These are phyloP conservation scores for Stramonita haemastoma DNA, from an alignment of 2,888 invertebrate genomes.

Conservation along the genomic window DNA sequence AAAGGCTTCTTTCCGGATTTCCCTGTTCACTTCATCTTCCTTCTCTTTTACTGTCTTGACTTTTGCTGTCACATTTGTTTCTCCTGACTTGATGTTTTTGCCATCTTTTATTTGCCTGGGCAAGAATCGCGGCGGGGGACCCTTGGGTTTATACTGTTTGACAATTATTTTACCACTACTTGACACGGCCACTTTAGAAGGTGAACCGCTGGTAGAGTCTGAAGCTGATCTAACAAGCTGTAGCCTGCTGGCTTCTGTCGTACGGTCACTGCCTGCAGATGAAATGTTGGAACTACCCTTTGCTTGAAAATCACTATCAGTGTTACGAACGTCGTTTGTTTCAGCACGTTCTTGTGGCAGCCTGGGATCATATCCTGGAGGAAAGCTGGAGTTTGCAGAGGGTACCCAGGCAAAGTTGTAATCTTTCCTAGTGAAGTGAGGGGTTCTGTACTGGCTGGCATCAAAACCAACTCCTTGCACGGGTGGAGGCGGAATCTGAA, in stretches of 20 bases:
- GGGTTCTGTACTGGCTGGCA: conserved; percentile 17
- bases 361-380: conserved; percentile 59
- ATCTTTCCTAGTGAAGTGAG: conserved; percentile 28
- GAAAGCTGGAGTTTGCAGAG: conserved; percentile 64
- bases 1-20: conserved; percentile 63
- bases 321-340: background rate
- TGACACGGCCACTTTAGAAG: background rate
- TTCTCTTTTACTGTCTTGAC: background rate
- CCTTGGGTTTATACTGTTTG: conserved; percentile 54
- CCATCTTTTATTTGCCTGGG: conserved; percentile 65
- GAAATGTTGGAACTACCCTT: background rate
- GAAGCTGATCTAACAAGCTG: background rate
- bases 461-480: conserved; percentile 20
- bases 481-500: conserved; percentile 9
- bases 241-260: background rate
- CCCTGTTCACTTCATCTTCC: conserved; percentile 53
- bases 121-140: conserved; percentile 62
- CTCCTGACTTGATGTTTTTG: conserved; percentile 14
- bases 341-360: background rate
- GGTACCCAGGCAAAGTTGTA: conserved; percentile 63
- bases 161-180: conserved; percentile 50
- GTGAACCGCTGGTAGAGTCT: background rate
- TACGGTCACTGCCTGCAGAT: background rate
- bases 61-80: background rate
- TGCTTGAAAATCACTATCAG: background rate